A percentile compares a stretch with the other conserved stretches of the same genome.
Evolutionary conservation across 2,888 invertebrate species (phyloP).

Genomic region (Dryobotodes eremita): DNA sequence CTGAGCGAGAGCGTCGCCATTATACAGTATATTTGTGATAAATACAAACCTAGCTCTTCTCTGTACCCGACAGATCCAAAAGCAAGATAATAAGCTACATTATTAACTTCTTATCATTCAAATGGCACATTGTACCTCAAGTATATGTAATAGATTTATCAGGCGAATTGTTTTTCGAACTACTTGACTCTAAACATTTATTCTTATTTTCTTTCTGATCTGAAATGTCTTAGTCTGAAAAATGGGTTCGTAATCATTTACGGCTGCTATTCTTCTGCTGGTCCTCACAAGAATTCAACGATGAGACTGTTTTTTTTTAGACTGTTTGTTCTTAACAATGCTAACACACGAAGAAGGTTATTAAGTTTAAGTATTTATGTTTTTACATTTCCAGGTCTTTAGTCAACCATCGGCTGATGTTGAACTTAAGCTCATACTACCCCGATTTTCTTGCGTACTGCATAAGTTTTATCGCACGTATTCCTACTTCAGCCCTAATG

Average conservation of each 20-base stretch:
- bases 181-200: background rate
- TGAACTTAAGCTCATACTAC: constrained; percentile 94
- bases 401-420: constrained; percentile 93
- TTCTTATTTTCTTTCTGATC: background rate
- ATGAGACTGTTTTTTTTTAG: background rate
- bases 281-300: too few relatives aligned
- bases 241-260: too few relatives aligned
- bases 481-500: background rate
- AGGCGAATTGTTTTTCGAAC: background rate
- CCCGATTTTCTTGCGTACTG: constrained; percentile 92
- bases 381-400: constrained; percentile 88
- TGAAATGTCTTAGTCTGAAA: too few relatives aligned
- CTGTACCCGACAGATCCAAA: too few relatives aligned
- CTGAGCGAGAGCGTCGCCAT: constrained; percentile 78
- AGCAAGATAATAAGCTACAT: too few relatives aligned
- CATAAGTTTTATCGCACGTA: constrained; percentile 82
- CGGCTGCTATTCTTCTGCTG: too few relatives aligned
- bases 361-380: too few relatives aligned
- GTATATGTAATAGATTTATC: constrained; percentile 66
- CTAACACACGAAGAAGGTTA: too few relatives aligned
- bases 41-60: constrained; percentile 88
- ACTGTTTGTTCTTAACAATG: too few relatives aligned
- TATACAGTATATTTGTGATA: constrained; percentile 89
- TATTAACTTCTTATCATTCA: too few relatives aligned
- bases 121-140: too few relatives aligned